These are phyloP conservation scores for Drosophila formosana DNA, from an alignment of 2,888 invertebrate species.

Conservation along the genomic window DNA sequence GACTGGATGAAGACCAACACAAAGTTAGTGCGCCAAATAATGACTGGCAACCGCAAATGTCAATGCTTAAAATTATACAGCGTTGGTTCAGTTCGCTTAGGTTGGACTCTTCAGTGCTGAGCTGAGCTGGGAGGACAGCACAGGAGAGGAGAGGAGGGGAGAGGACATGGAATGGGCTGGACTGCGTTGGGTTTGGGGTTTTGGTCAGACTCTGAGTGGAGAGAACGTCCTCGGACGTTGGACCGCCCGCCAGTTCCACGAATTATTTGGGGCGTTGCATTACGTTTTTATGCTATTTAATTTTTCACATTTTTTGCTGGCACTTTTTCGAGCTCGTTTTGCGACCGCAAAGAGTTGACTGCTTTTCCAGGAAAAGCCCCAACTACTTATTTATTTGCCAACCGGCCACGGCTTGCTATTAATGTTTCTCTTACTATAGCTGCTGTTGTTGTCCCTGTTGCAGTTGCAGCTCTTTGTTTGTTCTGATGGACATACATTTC, in stretches of 20 bases:
- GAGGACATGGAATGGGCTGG: background rate
- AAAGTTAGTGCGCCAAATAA: conserved; percentile 63
- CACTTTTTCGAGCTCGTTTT: conserved; percentile 42
- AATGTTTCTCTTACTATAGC: background rate
- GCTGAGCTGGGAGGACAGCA: too few relatives aligned
- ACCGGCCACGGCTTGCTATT: conserved; percentile 30
- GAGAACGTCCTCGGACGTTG: conserved; percentile 2
- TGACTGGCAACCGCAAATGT: conserved; percentile 78
- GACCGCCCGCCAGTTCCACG: conserved; percentile 35
- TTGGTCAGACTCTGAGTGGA: conserved; percentile 14
- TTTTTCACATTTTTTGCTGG: conserved; percentile 63
- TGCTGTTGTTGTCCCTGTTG: conserved; percentile 17
- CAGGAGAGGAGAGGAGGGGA: background rate
- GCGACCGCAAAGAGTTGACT: conserved; percentile 69
- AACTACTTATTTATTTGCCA: conserved; percentile 64
- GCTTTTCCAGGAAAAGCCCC: conserved; percentile 62
- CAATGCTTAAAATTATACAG: conserved; percentile 79
- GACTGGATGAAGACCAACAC: conserved; percentile 7
- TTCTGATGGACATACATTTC: conserved; percentile 71
- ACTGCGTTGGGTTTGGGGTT: conserved; percentile 3
- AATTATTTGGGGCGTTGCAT: conserved; percentile 68
- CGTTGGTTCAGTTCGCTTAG: conserved; percentile 49
- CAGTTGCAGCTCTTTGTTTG: conserved; percentile 62
- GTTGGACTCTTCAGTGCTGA: conserved; percentile 11
- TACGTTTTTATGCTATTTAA: conserved; percentile 79